Evolutionary conservation across 2,113 vertebrate genomes (phyloP), one percentile per base, ranked within the genome.

Genomic region (Parus major): DNA sequence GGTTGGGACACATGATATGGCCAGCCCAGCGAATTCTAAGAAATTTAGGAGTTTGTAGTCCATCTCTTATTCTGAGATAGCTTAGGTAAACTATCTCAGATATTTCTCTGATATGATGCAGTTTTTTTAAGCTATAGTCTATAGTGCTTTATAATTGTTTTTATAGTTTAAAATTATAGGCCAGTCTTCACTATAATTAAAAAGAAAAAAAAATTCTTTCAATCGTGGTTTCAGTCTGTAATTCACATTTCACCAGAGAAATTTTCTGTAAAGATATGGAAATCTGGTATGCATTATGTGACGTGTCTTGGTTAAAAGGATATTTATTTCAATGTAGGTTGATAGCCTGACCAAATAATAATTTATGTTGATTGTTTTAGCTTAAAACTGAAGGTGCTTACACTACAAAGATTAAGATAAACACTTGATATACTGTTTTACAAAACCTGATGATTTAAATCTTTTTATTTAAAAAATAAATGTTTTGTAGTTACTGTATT

Each of bases 381-480:
- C 81, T 41, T 86, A 93, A 80, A 90, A 88, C 86, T 63, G 82
- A 89, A 94, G 96, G 96, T 97, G 97, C 97, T 97, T 81, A 91
- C 35, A 18, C 41, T 93, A 71, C 86, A 91, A 86, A 96, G 65
- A 82, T 72, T 76, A 82, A 96, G 92, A 89, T 78, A 72, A 69
- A 85, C 88, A 91, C 91, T 94, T 94, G 84, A 92, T 42, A 35
- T 41, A 41, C 86, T 97, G 71, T 97, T 95, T 93, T 92, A 90
- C 60, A 94, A 96, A 96, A 95, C 66, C 93, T 92, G 86, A 78
- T 96, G 96, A 95, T 94, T 94, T 86, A 89, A 94, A 94, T 93
- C 68, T 97, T 95, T 93, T 95, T 96, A 96, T 97, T 97, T 97
- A 96, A 97, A 97, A 87, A 96, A 90, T 75, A 94, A 95, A 96